Evolutionary conservation across 2,797 vertebrate species (phyloP).

Genomic region (Periparus ater): DNA sequence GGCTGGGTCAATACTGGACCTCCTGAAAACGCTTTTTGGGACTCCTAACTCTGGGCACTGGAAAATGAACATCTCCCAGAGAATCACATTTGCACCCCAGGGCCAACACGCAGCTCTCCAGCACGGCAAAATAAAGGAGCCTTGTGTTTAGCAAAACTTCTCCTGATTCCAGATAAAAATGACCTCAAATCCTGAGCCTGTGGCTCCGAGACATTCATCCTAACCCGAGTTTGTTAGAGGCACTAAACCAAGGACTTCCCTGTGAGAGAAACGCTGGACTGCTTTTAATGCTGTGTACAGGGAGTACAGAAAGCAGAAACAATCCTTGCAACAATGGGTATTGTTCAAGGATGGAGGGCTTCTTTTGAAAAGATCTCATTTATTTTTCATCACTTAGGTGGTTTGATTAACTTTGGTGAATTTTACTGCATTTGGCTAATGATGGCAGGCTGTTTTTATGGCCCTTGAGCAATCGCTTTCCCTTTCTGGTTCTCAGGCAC

Average conservation of each 20-base stretch:
- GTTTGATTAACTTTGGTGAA: conserved; percentile 58
- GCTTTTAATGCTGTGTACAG: not conserved
- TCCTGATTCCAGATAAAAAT: not conserved
- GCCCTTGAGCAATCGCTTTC: conserved; percentile 59
- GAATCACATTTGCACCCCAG: not conserved
- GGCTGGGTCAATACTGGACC: not conserved
- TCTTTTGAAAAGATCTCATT: conserved; percentile 40
- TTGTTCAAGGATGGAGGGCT: conserved; percentile 16
- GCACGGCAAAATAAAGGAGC: not conserved
- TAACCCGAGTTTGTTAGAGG: not conserved
- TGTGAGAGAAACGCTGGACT: not conserved
- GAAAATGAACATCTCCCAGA: not conserved
- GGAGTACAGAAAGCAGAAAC: not conserved
- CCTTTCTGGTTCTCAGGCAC: conserved; percentile 64
- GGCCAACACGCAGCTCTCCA: not conserved
- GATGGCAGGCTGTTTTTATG: conserved; percentile 53
- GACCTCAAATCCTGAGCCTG: not conserved
- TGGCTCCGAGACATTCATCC: not conserved
- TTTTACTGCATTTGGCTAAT: conserved; percentile 63
- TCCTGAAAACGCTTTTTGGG: not conserved
- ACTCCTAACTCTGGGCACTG: not conserved
- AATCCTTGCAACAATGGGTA: not conserved
- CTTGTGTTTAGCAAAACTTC: not conserved
- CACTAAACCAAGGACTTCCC: not conserved
- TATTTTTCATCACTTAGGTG: conserved; percentile 61